Evolutionary conservation across 37 sponge, comb jelly and placozoan genomes (phyloP), one percentile per base, ranked within the genome.

Genomic region (Mnemiopsis leidyi): DNA sequence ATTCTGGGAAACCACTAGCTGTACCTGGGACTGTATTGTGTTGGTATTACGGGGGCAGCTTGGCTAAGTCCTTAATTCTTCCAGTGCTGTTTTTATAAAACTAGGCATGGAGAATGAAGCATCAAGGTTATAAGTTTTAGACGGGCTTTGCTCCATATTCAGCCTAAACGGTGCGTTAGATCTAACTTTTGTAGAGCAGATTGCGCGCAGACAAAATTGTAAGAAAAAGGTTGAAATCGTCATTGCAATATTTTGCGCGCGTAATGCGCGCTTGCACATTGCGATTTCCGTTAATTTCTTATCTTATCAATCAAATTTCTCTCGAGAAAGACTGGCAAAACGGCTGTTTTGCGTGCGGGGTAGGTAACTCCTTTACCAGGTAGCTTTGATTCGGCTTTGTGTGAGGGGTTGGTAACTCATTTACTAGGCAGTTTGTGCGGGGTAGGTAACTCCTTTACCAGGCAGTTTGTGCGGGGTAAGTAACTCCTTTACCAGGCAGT

Each of bases 291-390:
- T n/a, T n/a, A n/a, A n/a, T n/a, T n/a, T n/a, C n/a, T n/a, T n/a
- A n/a, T n/a, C n/a, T n/a, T n/a, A n/a, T n/a, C n/a, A n/a, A n/a
- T n/a, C n/a, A n/a, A n/a, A n/a, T n/a, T n/a, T n/a, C 90, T 18
- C 90, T 85, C 0, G 90, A 85, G 7, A 85, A 85, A 33, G 61
- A 85, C 26, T 85, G 90, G 90, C 90, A 85, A 40, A 85, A 85
- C 40, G 61, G 61, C 90, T 85, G 90, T 29, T 40, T 85, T 39
- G 25, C 61, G 29, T 85, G 90, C 26, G 24, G 23, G 0, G 90
- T 85, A 40, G 39, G 90, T 85, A 23, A 48, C 13, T 13, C 61
- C n/a, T n/a, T n/a, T n/a, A n/a, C n/a, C n/a, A n/a, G n/a, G n/a
- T n/a, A n/a, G n/a, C n/a, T n/a, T n/a, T n/a, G n/a, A n/a, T n/a